These are phyloP conservation scores for Chaenocephalus aceratus DNA, from an alignment of 2,113 vertebrate genomes.

Conservation along the genomic window DNA sequence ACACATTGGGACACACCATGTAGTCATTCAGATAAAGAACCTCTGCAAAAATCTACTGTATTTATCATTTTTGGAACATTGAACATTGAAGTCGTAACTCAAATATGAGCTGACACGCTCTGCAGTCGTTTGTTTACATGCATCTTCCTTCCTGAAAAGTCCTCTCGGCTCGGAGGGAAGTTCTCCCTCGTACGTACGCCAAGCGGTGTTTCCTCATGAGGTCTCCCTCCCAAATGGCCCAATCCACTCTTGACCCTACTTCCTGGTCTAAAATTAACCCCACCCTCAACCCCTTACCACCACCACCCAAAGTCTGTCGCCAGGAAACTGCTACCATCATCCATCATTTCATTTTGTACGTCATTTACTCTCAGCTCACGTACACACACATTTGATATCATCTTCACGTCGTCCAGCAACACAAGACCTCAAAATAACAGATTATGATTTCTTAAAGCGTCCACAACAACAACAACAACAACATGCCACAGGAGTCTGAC, in stretches of 20 bases:
- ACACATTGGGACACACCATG: constrained; percentile 5
- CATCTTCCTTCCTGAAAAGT: constrained; percentile 55
- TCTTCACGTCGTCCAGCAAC: constrained; percentile 1
- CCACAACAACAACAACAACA: constrained; percentile 38
- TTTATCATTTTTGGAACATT: not conserved
- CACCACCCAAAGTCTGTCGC: constrained; percentile 60
- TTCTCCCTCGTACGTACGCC: constrained; percentile 34
- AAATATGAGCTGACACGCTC: not conserved
- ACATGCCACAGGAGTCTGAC: constrained; percentile 12
- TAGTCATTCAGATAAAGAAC: not conserved
- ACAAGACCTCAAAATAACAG: constrained; percentile 1
- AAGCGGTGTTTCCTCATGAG: constrained; percentile 62
- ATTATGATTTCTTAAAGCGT: not conserved
- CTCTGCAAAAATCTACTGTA: accelerated
- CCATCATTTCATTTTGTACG: constrained; percentile 51
- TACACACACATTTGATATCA: not conserved
- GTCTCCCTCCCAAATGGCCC: constrained; percentile 31
- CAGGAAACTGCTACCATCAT: constrained; percentile 66
- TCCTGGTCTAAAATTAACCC: constrained; percentile 57
- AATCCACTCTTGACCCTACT: constrained; percentile 62
- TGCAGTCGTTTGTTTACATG: constrained; percentile 16
- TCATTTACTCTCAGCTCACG: constrained; percentile 13
- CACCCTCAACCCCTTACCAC: constrained; percentile 28
- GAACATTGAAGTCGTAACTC: not conserved
- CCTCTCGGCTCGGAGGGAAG: constrained; percentile 37